Conservation (phyloP, 2,888 invertebrate species). For the Cheilosia urbana region DNA sequence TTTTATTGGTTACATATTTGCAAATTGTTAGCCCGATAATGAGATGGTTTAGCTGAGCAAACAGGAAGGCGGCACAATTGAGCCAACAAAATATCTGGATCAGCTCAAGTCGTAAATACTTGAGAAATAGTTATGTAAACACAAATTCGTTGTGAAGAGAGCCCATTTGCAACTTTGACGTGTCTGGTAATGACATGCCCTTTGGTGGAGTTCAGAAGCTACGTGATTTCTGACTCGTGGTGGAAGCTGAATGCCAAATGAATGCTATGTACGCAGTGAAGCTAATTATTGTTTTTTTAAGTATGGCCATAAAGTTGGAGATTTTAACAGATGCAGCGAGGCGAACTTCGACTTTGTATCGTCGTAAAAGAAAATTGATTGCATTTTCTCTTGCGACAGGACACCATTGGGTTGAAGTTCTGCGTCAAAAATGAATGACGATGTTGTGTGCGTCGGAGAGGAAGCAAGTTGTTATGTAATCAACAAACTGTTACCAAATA, state of each 20-base stretch:
- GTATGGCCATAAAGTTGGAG: constrained; percentile 6
- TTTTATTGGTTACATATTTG: constrained; percentile 27
- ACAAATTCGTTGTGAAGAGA: background rate
- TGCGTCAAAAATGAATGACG: background rate
- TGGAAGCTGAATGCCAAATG: background rate
- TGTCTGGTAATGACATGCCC: constrained; percentile 26
- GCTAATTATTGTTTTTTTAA: background rate
- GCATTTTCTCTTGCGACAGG: background rate
- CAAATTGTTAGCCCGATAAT: constrained; percentile 25
- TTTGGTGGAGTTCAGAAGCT: constrained; percentile 31
- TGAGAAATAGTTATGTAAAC: background rate
- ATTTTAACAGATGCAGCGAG: background rate
- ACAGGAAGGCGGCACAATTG: constrained; percentile 2
- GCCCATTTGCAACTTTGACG: constrained; percentile 1
- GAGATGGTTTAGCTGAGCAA: constrained; percentile 11
- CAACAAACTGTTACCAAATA: too few relatives aligned
- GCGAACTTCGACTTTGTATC: background rate
- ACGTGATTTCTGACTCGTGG: constrained; percentile 1
- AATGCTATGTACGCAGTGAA: background rate
- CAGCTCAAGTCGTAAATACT: background rate
- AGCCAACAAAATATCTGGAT: constrained; percentile 7
- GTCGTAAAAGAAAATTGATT: constrained; percentile 1
- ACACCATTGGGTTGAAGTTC: background rate
- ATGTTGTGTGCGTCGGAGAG: too few relatives aligned
- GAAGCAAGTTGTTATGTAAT: too few relatives aligned